A percentile compares a stretch with the other conserved stretches of the same genome.
These are phyloP conservation scores for Tenthredo livida DNA, from an alignment of 2,888 invertebrate species.

Conservation along the genomic window DNA sequence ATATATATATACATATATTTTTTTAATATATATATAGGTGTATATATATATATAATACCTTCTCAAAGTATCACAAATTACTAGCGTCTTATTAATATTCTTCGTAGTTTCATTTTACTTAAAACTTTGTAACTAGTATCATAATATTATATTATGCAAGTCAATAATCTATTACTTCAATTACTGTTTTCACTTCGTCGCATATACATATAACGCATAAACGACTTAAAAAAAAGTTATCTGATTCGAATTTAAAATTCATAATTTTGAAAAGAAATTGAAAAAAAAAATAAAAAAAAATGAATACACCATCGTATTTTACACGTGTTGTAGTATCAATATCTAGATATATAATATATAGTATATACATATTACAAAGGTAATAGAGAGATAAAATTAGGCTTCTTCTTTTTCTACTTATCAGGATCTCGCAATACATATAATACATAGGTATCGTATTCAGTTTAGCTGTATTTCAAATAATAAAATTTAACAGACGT, in stretches of 20 bases:
- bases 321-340: neutral
- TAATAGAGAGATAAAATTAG: constrained; percentile 29
- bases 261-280: neutral
- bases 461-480: neutral
- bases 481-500: neutral
- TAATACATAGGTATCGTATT: neutral
- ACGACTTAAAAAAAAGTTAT: neutral
- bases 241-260: neutral
- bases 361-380: constrained; percentile 17
- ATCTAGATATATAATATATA: neutral
- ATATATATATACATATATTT: neutral
- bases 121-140: constrained; percentile 23
- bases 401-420: neutral
- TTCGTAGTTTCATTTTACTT: constrained; percentile 22
- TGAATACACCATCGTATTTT: neutral
- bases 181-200: neutral
- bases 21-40: neutral
- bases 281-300: neutral
- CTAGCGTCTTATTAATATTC: constrained; percentile 53
- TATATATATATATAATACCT: constrained; percentile 36
- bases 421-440: neutral
- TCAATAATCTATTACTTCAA: constrained; percentile 7
- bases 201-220: neutral
- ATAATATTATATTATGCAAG: constrained; percentile 57
- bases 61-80: constrained; percentile 61